Percentiles rank a stretch among this genome's conserved stretches.
Conservation (phyloP, 2,113 vertebrate species). For the Triplophysa dalaica region DNA sequence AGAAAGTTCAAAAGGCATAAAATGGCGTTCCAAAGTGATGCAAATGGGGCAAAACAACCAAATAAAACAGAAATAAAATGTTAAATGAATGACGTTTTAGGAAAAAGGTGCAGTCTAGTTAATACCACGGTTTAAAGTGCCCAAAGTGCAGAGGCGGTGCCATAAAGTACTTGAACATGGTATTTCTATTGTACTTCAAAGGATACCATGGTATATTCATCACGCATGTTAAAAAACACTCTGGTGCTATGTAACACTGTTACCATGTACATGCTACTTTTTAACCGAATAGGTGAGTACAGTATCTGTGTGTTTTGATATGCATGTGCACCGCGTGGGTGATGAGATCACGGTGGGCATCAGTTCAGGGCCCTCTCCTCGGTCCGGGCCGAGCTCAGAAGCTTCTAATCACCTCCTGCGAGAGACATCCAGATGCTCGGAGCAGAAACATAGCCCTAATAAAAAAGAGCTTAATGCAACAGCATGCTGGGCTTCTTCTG, state of each 20-base stretch:
- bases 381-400: constrained; percentile 12
- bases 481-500: constrained; percentile 23
- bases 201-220: not conserved
- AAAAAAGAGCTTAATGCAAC: constrained; percentile 37
- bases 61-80: constrained; percentile 1
- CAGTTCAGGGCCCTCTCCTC: constrained; percentile 28
- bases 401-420: constrained; percentile 35
- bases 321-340: not conserved
- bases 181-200: not conserved
- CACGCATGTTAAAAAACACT: not conserved
- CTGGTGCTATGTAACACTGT: too few relatives aligned
- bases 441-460: constrained; percentile 32
- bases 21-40: constrained; percentile 17
- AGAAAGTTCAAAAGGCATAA: constrained; percentile 23
- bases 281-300: not conserved
- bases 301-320: constrained; percentile 15
- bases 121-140: not conserved
- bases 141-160: not conserved
- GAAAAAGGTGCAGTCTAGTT: not conserved
- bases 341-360: constrained; percentile 33
- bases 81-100: not conserved
- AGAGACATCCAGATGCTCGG: constrained; percentile 30
- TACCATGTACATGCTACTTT: not conserved
- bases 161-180: not conserved
- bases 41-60: constrained; percentile 15